These are phyloP conservation scores for Chironomus tepperi DNA, from an alignment of 1,140 invertebrate species.

Conservation along the genomic window DNA sequence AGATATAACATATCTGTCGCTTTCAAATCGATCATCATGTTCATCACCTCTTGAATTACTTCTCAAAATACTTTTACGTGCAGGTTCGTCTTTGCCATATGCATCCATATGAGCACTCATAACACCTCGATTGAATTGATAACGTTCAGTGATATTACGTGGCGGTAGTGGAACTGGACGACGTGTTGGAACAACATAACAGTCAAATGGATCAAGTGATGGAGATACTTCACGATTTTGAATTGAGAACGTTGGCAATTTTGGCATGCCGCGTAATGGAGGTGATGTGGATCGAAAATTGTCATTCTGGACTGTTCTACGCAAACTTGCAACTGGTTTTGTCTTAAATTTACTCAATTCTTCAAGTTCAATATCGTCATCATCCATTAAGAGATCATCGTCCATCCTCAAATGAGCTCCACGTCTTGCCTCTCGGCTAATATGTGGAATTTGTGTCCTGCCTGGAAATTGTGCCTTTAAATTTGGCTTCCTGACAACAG, in stretches of 20 bases:
- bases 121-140: background rate
- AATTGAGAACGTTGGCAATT: slow-evolving; percentile 10
- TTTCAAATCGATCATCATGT: slow-evolving; percentile 20
- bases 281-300: background rate
- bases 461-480: background rate
- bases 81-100: slow-evolving; percentile 6
- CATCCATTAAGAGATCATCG: slow-evolving; percentile 32
- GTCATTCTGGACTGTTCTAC: slow-evolving; percentile 29
- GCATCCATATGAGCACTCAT: slow-evolving; percentile 19
- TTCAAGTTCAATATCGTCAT: slow-evolving; percentile 30
- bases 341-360: slow-evolving; percentile 1
- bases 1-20: background rate
- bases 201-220: slow-evolving; percentile 33
- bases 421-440: slow-evolving; percentile 40
- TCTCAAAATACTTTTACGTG: slow-evolving; percentile 29
- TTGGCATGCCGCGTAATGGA: slow-evolving; percentile 21
- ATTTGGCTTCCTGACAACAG: too few species aligned
- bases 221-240: background rate
- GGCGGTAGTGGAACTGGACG: slow-evolving; percentile 27
- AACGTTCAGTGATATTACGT: background rate
- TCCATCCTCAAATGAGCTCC: slow-evolving; percentile 36
- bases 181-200: slow-evolving; percentile 32
- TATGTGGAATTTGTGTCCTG: background rate
- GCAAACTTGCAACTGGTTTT: slow-evolving; percentile 26
- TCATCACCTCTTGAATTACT: background rate